A percentile compares a stretch with the other conserved stretches of the same genome.
These are phyloP conservation scores for Adrianichthys oophorus DNA, from an alignment of 2,797 vertebrate species.

Conservation along the genomic window DNA sequence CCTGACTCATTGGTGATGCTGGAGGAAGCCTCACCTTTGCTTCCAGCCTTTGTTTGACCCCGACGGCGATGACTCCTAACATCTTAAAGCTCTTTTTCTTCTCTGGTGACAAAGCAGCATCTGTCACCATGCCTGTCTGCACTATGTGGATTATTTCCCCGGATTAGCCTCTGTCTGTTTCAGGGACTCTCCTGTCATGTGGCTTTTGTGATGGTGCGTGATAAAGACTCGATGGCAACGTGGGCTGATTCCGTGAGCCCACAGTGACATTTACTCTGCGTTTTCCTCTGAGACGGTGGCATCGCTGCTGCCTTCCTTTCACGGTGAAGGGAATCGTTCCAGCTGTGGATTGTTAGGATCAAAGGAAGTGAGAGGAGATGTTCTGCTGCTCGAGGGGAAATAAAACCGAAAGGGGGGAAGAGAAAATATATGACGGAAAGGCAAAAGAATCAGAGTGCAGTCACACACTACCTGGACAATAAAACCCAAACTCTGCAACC, in stretches of 20 bases:
- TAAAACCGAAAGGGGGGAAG: neutral
- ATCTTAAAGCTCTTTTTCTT: constrained; percentile 15
- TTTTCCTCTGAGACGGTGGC: constrained; percentile 43
- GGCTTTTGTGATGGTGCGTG: constrained; percentile 24
- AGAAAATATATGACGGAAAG: neutral
- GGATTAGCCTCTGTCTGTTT: constrained; percentile 16
- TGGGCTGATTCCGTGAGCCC: constrained; percentile 16
- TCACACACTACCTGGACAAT: neutral
- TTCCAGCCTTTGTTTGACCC: neutral
- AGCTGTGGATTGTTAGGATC: constrained; percentile 60
- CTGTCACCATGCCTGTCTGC: constrained; percentile 12
- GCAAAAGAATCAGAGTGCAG: neutral
- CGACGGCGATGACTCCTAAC: constrained; percentile 7
- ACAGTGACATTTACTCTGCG: constrained; percentile 52
- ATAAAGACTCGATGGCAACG: constrained; percentile 31
- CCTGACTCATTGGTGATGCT: too few species aligned
- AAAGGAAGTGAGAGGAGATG: constrained; percentile 46
- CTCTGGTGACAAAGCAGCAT: constrained; percentile 3
- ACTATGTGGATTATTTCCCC: constrained; percentile 12
- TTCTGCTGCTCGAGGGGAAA: constrained; percentile 17
- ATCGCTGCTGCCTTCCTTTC: constrained; percentile 21
- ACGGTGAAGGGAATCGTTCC: constrained; percentile 55
- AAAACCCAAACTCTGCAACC: too few species aligned
- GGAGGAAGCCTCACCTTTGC: too few species aligned
- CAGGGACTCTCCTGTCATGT: constrained; percentile 6